phyloP scores from a whole-genome alignment of 2,888 invertebrate genomes.

The Helobdella robusta region DNA sequence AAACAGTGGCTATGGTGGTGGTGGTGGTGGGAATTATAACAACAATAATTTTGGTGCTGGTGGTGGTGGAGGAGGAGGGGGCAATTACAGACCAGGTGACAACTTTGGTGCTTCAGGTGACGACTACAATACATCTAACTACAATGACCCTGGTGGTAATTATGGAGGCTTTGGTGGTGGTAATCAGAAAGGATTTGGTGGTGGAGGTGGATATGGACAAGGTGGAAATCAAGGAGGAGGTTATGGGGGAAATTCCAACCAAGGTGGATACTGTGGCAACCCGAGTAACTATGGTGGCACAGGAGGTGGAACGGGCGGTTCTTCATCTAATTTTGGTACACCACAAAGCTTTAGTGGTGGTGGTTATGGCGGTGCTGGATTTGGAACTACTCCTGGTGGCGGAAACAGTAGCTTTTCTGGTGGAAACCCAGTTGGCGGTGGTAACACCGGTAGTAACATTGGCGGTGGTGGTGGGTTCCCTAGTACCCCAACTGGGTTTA shows the following conservation, averaged over 20 bases:
- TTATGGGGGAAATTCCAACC: background rate
- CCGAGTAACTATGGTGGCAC: constrained; percentile 2
- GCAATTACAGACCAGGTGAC: background rate
- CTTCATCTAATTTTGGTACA: background rate
- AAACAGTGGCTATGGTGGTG: background rate
- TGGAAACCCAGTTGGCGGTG: constrained; percentile 9
- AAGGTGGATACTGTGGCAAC: background rate
- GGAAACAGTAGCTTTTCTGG: constrained; percentile 7
- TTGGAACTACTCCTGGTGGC: background rate
- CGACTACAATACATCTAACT: background rate
- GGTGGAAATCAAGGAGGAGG: constrained; percentile 3
- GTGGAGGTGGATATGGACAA: background rate
- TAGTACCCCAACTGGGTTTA: constrained; percentile 4
- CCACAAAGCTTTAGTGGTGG: background rate
- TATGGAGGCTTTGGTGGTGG: constrained; percentile 14
- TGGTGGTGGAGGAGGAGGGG: constrained; percentile 4
- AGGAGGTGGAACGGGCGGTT: background rate
- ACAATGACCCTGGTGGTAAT: background rate
- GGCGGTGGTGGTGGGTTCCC: background rate
- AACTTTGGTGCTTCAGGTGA: background rate
- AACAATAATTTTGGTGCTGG: background rate
- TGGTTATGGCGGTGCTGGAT: constrained; percentile 5
- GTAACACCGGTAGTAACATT: background rate
- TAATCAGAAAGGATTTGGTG: background rate
- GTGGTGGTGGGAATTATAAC: background rate